Base-by-base conservation (phyloP, 2,888 invertebrate genomes). In the Cecidostiba fungosa region DNA sequence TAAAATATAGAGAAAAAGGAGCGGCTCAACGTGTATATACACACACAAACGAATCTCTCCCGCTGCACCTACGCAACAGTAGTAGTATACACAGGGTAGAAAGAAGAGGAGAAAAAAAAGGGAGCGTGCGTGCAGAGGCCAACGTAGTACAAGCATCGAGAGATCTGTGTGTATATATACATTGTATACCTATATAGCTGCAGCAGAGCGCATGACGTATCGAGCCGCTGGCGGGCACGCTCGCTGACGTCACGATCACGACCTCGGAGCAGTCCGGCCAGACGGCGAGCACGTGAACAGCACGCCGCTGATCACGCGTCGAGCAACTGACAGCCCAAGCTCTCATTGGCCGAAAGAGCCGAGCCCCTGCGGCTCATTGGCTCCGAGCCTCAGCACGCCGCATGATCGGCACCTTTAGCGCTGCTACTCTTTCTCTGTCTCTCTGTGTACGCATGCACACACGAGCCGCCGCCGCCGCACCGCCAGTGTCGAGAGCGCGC, bases 221-320 rank as follows among this genome's bases (percentile, higher is more conserved):
- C 94, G 94, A 95, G 94, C 91, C 89, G 86, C 88, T 89, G 88
- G 90, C 66, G 86, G 89, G 89, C 93, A 92, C 91, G 90, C 92
- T 88, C 87, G 85, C 87, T 95, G 95, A 95, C 95, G 95, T 95
- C 94, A 95, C 92, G 95, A 95, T 95, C 96, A 96, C 96, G 96
- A 94, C 94, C 93, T 94, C 93, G 93, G 95, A 95, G 97, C 97
- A 95, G 95, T 93, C 93, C 93, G 93, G 96, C 95, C 97, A 97
- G 95, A 95, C 96, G 94, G 94, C 94, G 96, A 95, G 95, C 97
- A 97, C 97, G 97, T 97, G 97, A 97, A 97, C 95, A 96, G 92
- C 87, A 95, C 95, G 95, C 96, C 94, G 94, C 92, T 94, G 95
- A 95, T 95, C 97, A 97, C 96, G 97, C 96, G 95, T 94, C 93